These are phyloP conservation scores for Hiodon alosoides DNA, from an alignment of 2,113 vertebrate species.

Conservation along the genomic window DNA sequence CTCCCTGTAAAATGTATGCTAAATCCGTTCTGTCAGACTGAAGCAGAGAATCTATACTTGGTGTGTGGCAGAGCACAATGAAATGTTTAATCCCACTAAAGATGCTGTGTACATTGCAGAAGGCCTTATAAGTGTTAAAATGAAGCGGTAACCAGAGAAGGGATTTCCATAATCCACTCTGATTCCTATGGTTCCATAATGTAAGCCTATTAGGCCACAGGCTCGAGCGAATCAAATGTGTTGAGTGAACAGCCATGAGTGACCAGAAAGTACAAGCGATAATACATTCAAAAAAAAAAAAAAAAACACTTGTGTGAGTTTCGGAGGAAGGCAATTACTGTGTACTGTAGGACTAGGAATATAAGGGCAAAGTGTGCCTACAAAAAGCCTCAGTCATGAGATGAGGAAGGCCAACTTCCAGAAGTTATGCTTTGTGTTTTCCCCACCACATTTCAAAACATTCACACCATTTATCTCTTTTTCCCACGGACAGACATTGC, in stretches of 20 bases:
- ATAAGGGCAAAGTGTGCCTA: background rate
- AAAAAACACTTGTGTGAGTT: background rate
- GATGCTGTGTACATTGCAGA: slow-evolving; percentile 23
- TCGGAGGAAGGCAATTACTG: slow-evolving; percentile 15
- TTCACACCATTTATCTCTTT: too few species aligned
- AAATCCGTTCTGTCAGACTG: background rate
- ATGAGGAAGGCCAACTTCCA: background rate
- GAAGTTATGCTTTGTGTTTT: too few species aligned
- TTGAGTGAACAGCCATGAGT: slow-evolving; percentile 39
- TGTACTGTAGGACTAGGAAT: background rate
- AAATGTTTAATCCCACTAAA: background rate
- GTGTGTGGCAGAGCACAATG: background rate
- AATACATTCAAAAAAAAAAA: slow-evolving; percentile 1
- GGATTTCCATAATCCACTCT: slow-evolving; percentile 57
- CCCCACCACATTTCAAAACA: too few species aligned
- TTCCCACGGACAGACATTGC: too few species aligned
- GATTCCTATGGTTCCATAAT: slow-evolving; percentile 42
- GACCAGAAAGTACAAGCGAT: slow-evolving; percentile 30
- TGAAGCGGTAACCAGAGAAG: slow-evolving; percentile 38
- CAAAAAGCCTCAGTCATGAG: background rate
- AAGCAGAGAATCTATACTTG: background rate
- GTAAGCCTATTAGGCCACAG: slow-evolving; percentile 47
- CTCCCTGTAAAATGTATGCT: background rate
- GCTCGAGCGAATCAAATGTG: slow-evolving; percentile 42
- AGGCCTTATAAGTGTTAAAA: slow-evolving; percentile 38